Conservation (phyloP, 2,113 vertebrate species). For the Nyctereutes procyonoides region DNA sequence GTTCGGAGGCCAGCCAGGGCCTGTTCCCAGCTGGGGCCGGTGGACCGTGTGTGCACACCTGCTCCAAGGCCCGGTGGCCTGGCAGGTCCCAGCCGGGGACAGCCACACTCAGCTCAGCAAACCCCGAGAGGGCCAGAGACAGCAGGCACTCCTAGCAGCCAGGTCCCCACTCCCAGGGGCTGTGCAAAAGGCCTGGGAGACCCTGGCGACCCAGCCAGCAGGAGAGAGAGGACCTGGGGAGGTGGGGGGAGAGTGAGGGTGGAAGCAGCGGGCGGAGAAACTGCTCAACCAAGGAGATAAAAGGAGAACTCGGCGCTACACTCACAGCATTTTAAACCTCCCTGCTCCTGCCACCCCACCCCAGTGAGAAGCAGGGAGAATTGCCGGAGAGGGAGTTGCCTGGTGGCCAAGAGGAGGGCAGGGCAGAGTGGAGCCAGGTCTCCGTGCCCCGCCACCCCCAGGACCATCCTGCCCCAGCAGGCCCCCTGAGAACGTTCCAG, state of each 20-base stretch:
- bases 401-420: rapidly evolving
- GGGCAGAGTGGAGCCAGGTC: background rate
- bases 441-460: background rate
- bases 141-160: background rate
- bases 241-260: rapidly evolving
- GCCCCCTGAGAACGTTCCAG: rapidly evolving
- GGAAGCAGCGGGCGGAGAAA: background rate
- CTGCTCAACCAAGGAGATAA: background rate
- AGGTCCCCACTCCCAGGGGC: too few species aligned
- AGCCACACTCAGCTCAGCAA: background rate
- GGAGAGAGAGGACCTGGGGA: background rate
- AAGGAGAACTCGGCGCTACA: rapidly evolving
- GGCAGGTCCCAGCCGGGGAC: background rate
- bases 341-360: background rate
- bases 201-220: background rate
- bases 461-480: background rate
- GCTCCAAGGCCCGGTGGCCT: background rate
- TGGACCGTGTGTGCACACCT: background rate
- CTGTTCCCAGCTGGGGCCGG: rapidly evolving
- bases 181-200: background rate
- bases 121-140: background rate
- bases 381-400: rapidly evolving
- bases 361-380: background rate
- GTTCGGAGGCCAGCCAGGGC: background rate
- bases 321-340: background rate